phyloP scores from a whole-genome alignment of 2,113 vertebrate genomes.

The Aviceda subcristata region DNA sequence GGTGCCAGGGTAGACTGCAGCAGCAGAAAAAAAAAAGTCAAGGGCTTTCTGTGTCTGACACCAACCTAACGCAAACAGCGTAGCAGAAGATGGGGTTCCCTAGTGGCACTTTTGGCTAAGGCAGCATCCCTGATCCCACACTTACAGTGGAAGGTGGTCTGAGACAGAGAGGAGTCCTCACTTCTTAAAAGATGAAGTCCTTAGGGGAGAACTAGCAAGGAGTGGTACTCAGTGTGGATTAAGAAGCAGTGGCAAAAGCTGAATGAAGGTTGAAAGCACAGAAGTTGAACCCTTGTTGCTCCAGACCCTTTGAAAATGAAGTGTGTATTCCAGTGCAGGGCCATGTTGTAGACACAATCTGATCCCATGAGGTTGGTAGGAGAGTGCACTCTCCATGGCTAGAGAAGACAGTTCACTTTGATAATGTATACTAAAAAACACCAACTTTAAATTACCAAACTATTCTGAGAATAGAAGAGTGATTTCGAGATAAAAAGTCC shows the following conservation, averaged over 20 bases:
- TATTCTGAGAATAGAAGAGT: not conserved
- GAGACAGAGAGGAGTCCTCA: not conserved
- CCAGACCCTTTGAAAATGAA: not conserved
- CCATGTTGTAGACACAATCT: not conserved
- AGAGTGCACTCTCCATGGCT: accelerated
- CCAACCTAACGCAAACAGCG: not conserved
- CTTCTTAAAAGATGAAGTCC: not conserved
- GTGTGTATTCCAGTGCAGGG: not conserved
- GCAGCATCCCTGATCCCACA: not conserved
- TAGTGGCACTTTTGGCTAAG: not conserved
- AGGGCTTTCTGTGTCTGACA: not conserved
- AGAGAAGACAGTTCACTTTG: not conserved
- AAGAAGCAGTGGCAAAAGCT: not conserved
- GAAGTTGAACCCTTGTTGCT: not conserved
- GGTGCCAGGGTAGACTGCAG: not conserved
- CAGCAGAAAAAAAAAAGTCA: not conserved
- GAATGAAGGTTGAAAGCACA: not conserved
- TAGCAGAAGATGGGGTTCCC: not conserved
- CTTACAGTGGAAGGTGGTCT: not conserved
- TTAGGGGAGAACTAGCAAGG: not conserved
- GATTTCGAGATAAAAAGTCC: not conserved
- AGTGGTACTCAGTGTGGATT: not conserved
- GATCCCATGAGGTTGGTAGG: not conserved
- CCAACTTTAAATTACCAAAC: not conserved
- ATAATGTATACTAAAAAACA: not conserved